phyloP scores from a whole-genome alignment of 2,113 vertebrate species.

The Chrysochloris asiatica region DNA sequence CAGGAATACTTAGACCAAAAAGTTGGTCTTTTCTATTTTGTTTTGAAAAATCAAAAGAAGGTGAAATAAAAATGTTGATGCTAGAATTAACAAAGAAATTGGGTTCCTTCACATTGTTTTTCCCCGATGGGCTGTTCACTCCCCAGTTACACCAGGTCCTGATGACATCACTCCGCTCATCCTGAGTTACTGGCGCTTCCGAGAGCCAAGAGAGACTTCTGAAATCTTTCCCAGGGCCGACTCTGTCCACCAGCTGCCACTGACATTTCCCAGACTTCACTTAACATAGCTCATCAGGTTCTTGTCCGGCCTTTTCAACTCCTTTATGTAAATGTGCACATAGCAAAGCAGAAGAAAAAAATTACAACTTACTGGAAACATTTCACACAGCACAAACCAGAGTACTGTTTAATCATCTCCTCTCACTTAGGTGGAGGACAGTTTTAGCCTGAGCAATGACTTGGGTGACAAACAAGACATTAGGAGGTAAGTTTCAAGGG shows the following conservation, averaged over 20 bases:
- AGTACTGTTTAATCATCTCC: conserved; percentile 50
- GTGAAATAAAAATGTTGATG: too few species aligned
- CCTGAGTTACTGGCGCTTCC: background rate
- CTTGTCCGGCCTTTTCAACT: background rate
- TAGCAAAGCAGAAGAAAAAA: background rate
- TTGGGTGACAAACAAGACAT: background rate
- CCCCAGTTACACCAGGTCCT: too few species aligned
- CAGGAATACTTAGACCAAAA: too few species aligned
- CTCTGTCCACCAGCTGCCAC: background rate
- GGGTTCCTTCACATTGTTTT: too few species aligned
- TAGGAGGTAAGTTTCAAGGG: background rate
- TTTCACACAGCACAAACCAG: conserved; percentile 60
- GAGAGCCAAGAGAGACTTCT: background rate
- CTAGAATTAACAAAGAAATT: too few species aligned
- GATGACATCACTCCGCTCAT: background rate
- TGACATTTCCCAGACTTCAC: conserved; percentile 34
- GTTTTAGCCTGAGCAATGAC: conserved; percentile 36
- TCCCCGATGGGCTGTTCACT: too few species aligned
- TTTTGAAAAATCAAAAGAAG: too few species aligned
- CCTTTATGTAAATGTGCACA: conserved; percentile 38
- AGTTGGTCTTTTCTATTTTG: too few species aligned
- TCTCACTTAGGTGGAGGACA: conserved; percentile 50
- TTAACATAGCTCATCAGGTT: background rate
- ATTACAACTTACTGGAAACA: conserved; percentile 68
- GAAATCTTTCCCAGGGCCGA: background rate